These are phyloP conservation scores for Stictonetta naevosa DNA, from an alignment of 2,113 vertebrate species.

Conservation along the genomic window DNA sequence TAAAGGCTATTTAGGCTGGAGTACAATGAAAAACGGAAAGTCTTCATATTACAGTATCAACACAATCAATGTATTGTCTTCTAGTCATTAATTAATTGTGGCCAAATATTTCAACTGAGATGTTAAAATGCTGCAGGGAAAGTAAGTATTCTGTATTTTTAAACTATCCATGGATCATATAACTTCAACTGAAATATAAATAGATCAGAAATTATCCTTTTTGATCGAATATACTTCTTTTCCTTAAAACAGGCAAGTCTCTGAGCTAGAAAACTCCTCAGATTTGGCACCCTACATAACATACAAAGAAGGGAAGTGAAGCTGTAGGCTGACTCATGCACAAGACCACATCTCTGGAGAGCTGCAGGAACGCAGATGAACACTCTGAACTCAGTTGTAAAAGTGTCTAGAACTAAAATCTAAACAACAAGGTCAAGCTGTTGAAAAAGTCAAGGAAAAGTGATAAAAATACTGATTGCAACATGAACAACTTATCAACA, in stretches of 20 bases:
- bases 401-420: not conserved
- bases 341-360: not conserved
- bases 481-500: not conserved
- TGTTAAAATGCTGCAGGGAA: not conserved
- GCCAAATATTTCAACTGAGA: not conserved
- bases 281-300: not conserved
- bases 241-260: not conserved
- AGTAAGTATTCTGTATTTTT: not conserved
- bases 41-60: not conserved
- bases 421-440: not conserved
- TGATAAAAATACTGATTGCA: not conserved
- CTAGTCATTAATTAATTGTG: not conserved
- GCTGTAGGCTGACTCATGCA: not conserved
- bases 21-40: not conserved
- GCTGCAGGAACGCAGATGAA: not conserved
- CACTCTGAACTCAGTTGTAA: not conserved
- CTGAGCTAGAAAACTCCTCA: not conserved
- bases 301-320: not conserved
- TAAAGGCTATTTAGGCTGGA: rapidly evolving
- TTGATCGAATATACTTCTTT: not conserved
- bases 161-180: not conserved
- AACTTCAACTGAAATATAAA: not conserved
- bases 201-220: not conserved
- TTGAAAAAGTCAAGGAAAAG: not conserved
- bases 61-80: not conserved